Evolutionary conservation across 2,888 invertebrate genomes (phyloP).

Genomic region (Nemurella pictetii): DNA sequence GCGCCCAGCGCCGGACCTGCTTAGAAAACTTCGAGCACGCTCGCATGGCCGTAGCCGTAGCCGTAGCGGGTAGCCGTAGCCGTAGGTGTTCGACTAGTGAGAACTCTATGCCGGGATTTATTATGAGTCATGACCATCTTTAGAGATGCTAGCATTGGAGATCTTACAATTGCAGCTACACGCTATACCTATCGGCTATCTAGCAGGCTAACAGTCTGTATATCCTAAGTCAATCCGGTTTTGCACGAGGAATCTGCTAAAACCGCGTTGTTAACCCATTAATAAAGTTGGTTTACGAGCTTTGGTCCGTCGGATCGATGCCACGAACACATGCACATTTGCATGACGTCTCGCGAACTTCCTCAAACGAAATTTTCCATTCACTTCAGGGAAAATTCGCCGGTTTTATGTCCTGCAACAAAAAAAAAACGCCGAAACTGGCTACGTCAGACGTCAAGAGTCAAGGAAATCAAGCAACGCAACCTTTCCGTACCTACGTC

Average conservation of each 20-base stretch:
- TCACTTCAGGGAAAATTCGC: too few species aligned
- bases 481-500: neutral
- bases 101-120: neutral
- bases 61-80: too few species aligned
- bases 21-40: too few species aligned
- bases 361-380: neutral
- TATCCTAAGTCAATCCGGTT: neutral
- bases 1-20: neutral
- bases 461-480: neutral
- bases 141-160: neutral
- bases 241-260: neutral
- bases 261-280: neutral
- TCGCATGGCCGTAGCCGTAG: too few species aligned
- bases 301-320: neutral
- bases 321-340: neutral
- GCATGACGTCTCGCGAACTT: neutral
- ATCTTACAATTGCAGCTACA: neutral
- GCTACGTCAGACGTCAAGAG: neutral
- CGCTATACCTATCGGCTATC: neutral
- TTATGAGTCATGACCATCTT: slow-evolving; percentile 12
- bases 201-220: neutral
- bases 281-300: neutral
- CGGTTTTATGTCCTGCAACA: neutral
- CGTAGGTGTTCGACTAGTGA: neutral
- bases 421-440: neutral